A percentile compares a stretch with the other conserved stretches of the same genome.
These are phyloP conservation scores for Turritopsis rubra DNA, from an alignment of 30 jellyfish, hydroid and myxozoan species.

Conservation along the genomic window DNA sequence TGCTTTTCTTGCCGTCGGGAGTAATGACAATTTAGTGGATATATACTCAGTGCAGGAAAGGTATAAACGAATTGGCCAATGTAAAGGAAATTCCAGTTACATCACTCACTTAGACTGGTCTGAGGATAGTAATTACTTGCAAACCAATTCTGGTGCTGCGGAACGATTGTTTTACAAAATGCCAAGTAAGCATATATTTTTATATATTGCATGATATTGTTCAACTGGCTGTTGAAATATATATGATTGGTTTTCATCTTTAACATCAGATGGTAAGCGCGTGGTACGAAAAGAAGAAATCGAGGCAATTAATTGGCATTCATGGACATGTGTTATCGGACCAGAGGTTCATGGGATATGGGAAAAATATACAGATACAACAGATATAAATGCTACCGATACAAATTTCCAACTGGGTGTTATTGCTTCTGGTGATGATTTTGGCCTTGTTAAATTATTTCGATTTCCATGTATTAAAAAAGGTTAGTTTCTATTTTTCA, in stretches of 20 bases:
- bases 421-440: constrained; percentile 84
- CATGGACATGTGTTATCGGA: constrained; percentile 89
- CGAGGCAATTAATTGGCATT: constrained; percentile 75
- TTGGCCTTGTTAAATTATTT: constrained; percentile 67
- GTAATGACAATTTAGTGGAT: constrained; percentile 86
- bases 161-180: constrained; percentile 78
- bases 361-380: constrained; percentile 83
- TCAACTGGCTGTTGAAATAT: background rate
- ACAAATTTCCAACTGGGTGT: constrained; percentile 79
- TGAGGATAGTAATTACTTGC: constrained; percentile 83
- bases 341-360: constrained; percentile 90
- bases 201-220: background rate
- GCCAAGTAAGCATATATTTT: constrained; percentile 56
- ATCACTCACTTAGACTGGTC: constrained; percentile 93
- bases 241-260: background rate
- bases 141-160: constrained; percentile 94
- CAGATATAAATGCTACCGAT: constrained; percentile 83
- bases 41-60: constrained; percentile 82
- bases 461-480: constrained; percentile 82
- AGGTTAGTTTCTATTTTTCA: constrained; percentile 33
- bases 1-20: constrained; percentile 79
- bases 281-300: constrained; percentile 64
- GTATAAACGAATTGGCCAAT: constrained; percentile 89
- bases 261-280: constrained; percentile 49
- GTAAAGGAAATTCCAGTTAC: constrained; percentile 93